Conservation (phyloP, 2,797 vertebrate species). For the Huso huso region DNA sequence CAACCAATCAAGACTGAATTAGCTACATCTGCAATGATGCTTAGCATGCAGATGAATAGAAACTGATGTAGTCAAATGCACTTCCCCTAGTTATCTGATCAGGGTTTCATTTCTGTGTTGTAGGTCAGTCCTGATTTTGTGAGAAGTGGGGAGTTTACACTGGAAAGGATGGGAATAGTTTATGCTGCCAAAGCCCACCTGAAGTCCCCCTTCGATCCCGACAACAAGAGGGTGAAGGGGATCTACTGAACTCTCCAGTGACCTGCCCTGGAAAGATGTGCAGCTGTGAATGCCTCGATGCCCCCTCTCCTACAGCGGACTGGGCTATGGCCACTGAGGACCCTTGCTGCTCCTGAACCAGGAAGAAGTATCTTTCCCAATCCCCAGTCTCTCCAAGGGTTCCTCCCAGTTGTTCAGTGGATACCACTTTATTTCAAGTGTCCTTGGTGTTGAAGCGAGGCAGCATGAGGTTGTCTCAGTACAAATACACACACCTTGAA, state of each 20-base stretch:
- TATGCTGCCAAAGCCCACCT: constrained; percentile 77
- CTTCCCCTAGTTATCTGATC: no score
- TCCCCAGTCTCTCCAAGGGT: not conserved
- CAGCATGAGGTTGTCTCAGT: no score
- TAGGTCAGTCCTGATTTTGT: constrained; percentile 82
- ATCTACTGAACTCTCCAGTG: constrained; percentile 55
- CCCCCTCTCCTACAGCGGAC: no score
- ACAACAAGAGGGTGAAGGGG: constrained; percentile 84
- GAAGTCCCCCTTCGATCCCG: constrained; percentile 83
- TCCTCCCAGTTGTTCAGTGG: not conserved
- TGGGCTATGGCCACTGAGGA: no score
- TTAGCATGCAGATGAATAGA: no score
- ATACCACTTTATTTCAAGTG: not conserved
- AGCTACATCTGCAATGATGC: no score
- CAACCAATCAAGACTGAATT: no score
- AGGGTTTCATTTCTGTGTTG: not conserved
- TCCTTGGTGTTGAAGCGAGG: not conserved
- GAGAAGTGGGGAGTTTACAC: constrained; percentile 68
- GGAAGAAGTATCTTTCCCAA: no score
- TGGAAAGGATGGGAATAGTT: constrained; percentile 84
- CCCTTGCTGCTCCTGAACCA: no score
- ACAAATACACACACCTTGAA: no score
- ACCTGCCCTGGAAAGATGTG: not conserved
- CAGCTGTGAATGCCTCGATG: no score
- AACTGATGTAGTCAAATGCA: no score